These are phyloP conservation scores for Ormyrus labotus DNA, from an alignment of 2,888 invertebrate genomes.

Conservation along the genomic window DNA sequence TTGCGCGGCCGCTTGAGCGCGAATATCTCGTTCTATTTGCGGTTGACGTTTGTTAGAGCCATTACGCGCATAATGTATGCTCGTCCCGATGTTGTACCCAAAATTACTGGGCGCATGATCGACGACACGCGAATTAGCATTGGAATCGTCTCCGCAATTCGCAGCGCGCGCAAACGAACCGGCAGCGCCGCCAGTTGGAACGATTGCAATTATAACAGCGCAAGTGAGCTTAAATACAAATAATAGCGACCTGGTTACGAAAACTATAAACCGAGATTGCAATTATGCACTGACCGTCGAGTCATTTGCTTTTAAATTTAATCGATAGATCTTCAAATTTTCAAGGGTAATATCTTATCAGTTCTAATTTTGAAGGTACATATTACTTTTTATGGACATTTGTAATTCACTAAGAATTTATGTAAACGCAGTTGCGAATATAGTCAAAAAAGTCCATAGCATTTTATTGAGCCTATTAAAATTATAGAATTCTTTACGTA, in stretches of 20 bases:
- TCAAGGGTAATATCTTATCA: neutral
- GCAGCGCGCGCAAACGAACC: slow-evolving; percentile 14
- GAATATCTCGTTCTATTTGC: slow-evolving; percentile 53
- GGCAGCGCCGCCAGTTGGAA: neutral
- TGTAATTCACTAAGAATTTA: too few species aligned
- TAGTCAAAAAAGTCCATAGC: too few species aligned
- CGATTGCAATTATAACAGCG: slow-evolving; percentile 36
- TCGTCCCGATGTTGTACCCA: slow-evolving; percentile 35
- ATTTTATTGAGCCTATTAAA: too few species aligned
- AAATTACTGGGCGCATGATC: slow-evolving; percentile 53
- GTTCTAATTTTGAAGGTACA: neutral
- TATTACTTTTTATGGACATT: too few species aligned
- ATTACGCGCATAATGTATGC: slow-evolving; percentile 50
- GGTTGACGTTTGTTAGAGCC: slow-evolving; percentile 56
- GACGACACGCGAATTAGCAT: slow-evolving; percentile 56
- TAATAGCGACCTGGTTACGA: neutral
- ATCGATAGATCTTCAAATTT: neutral
- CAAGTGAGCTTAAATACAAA: slow-evolving; percentile 25
- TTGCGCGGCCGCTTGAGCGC: slow-evolving; percentile 1
- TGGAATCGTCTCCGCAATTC: slow-evolving; percentile 46
- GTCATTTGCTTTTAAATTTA: neutral
- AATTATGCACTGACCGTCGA: neutral
- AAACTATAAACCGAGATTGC: slow-evolving; percentile 5
- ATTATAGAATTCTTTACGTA: too few species aligned
- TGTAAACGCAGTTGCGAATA: too few species aligned